These are phyloP conservation scores for Myiopsitta monachus DNA, from an alignment of 2,113 vertebrate genomes.

Conservation along the genomic window DNA sequence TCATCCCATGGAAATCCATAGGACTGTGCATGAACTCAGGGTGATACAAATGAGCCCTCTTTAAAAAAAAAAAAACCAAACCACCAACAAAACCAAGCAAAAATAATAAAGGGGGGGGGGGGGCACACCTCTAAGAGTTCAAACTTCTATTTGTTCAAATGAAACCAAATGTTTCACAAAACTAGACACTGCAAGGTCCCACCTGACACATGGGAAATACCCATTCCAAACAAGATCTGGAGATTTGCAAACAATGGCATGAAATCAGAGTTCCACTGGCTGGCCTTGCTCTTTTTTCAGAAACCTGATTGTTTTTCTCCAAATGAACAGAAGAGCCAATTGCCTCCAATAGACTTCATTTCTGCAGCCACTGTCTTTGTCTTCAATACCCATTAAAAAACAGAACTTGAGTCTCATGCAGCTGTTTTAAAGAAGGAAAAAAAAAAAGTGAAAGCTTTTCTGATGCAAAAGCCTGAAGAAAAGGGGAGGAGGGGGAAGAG, in stretches of 20 bases:
- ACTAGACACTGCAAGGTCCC: neutral
- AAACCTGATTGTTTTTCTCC: conserved; percentile 77
- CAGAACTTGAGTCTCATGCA: conserved; percentile 80
- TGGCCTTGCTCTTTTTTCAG: conserved; percentile 55
- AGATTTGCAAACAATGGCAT: conserved; percentile 37
- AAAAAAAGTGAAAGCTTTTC: conserved; percentile 87
- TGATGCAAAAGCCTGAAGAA: conserved; percentile 85
- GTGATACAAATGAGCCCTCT: neutral
- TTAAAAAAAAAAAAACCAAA: neutral
- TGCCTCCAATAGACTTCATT: conserved; percentile 84
- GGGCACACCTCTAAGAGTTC: neutral
- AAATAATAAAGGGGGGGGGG: neutral
- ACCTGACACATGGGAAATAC: neutral
- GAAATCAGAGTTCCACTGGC: conserved; percentile 29
- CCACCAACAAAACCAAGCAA: neutral
- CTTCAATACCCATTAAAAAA: conserved; percentile 89
- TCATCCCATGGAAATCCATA: neutral
- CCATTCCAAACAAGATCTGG: neutral
- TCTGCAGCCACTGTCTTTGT: conserved; percentile 80
- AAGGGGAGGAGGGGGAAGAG: conserved; percentile 17
- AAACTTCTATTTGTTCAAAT: neutral
- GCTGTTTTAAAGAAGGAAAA: conserved; percentile 79
- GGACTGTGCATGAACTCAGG: neutral
- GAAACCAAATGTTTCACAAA: neutral
- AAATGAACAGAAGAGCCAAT: conserved; percentile 82